A percentile compares a stretch with the other conserved stretches of the same genome.
Evolutionary conservation across 2,113 vertebrate species (phyloP).

Genomic region (Python bivittatus): DNA sequence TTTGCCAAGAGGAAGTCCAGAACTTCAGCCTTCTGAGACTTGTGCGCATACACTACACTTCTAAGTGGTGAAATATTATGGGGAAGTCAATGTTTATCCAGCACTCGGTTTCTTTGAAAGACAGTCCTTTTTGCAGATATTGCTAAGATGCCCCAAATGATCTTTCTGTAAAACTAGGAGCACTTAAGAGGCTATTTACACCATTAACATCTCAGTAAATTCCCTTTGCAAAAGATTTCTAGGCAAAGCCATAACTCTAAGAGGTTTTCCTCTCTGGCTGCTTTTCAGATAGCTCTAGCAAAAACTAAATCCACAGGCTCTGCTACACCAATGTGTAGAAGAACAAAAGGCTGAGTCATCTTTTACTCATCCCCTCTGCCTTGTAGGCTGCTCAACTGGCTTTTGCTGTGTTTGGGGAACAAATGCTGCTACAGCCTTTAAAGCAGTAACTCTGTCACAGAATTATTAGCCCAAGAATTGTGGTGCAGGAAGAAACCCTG

Average conservation of each 20-base stretch:
- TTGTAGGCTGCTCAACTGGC: background rate
- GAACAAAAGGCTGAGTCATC: background rate
- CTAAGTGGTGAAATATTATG: background rate
- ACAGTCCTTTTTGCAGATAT: background rate
- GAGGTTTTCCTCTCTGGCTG: background rate
- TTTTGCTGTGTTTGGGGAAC: background rate
- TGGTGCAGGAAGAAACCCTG: background rate
- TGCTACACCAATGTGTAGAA: too few species aligned
- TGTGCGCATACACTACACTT: background rate
- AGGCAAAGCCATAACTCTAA: background rate
- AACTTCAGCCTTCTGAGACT: background rate
- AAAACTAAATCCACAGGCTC: background rate
- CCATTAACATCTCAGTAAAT: background rate
- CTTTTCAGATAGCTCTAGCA: background rate
- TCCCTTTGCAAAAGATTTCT: background rate
- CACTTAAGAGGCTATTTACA: background rate
- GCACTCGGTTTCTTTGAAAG: background rate
- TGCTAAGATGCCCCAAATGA: background rate
- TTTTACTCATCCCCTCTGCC: background rate
- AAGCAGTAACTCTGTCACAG: background rate
- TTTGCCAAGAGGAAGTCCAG: background rate
- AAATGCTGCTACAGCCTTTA: background rate
- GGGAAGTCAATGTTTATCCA: background rate
- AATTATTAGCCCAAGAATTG: background rate
- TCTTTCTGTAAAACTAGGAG: background rate